A percentile compares a stretch with the other conserved stretches of the same genome.
Evolutionary conservation across 2,113 vertebrate genomes (phyloP).

Genomic region (Urocitellus parryii): DNA sequence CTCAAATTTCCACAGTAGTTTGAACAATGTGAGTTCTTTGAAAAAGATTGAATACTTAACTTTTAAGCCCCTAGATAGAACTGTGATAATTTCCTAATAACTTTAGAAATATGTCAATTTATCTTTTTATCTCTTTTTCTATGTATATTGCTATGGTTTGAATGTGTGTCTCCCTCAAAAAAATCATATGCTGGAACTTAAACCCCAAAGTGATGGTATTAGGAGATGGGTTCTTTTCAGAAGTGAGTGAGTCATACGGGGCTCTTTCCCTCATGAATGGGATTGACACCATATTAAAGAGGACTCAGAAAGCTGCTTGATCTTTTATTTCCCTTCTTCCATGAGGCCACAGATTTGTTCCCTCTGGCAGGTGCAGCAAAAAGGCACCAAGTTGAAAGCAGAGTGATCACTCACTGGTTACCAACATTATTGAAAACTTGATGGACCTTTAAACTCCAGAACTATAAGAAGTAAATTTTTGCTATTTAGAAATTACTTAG

Average conservation of each 20-base stretch:
- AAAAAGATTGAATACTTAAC: background rate
- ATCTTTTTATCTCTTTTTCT: background rate
- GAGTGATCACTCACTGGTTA: background rate
- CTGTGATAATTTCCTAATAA: background rate
- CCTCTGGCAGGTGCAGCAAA: background rate
- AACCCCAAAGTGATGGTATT: background rate
- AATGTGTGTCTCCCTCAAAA: background rate
- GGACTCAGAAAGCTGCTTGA: background rate
- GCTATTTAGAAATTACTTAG: background rate
- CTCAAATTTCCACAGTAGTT: background rate
- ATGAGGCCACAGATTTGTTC: background rate
- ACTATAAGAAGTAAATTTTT: background rate
- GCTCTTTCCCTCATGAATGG: background rate
- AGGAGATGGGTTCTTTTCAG: background rate
- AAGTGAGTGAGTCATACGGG: background rate
- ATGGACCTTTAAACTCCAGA: background rate
- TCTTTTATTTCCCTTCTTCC: background rate
- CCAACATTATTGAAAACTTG: background rate
- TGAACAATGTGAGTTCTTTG: background rate
- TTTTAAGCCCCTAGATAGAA: background rate
- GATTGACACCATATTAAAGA: background rate
- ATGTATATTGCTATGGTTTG: background rate
- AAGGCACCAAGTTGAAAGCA: background rate
- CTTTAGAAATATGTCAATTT: background rate
- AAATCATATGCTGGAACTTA: background rate